Base-by-base conservation (phyloP, 2,113 vertebrate genomes). In the Tiliqua scincoides region DNA sequence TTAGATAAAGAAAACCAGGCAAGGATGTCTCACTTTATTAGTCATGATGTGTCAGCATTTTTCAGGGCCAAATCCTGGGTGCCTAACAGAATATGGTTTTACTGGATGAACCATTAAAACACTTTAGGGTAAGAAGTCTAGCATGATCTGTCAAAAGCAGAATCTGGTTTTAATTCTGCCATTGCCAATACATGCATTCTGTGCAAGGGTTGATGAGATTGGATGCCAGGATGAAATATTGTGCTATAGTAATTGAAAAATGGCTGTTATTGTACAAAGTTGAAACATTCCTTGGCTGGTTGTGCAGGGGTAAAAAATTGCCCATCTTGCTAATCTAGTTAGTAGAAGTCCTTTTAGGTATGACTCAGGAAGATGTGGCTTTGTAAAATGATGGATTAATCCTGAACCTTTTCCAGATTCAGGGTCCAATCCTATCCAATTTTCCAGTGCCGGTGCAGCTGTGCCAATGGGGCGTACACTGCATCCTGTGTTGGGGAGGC, bases 1-100 rank as follows among this genome's bases (percentile, higher is more conserved):
- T 48, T 48, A 48, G 54, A 18, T 6, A 48, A 73, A 43, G 43
- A 48, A 48, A 43, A 73, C 30, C 54, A 85, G 30, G 48, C 15
- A 3, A 87, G 10, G 35, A 48, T 59, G 27, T 48, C 83, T 89
- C 73, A 74, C 86, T 63, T 17, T 43, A 87, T 84, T 83, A 11
- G 0, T 32, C 1, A 1, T 12, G 68, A 59, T 32, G 52, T 72
- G 21, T 0, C 79, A 27, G 5, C 21, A 21, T 48, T 61, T 75
- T 52, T 65, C 79, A 85, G 52, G 37, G 84, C 27, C 61, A 54
- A 74, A 61, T 81, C 85, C 87, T 12, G n/a, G 35, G 35, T 71
- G 37, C 2, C 20, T 37, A 32, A 71, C n/a, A 72, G 35, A 72
- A 72, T 72, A n/a, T 35, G 23, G n/a, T 21, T 72, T 72, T 72